Percentiles rank a stretch among this genome's conserved stretches.
These are phyloP conservation scores for Heliconius aoede DNA, from an alignment of 2,888 invertebrate species.

Conservation along the genomic window DNA sequence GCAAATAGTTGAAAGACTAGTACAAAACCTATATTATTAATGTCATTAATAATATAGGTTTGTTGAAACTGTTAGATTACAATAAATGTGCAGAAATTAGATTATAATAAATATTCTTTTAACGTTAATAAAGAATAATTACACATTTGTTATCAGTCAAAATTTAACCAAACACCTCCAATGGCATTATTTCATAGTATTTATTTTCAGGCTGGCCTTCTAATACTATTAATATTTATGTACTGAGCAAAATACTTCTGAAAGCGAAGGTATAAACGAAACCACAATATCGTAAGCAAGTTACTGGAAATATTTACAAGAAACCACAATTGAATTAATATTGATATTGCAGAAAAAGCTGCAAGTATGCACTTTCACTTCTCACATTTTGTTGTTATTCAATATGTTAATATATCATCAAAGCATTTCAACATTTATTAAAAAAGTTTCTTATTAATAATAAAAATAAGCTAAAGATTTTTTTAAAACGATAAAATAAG, in stretches of 20 bases:
- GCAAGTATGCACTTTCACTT: slow-evolving; percentile 9
- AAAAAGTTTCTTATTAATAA: not conserved
- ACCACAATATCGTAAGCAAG: not conserved
- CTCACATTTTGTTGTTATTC: not conserved
- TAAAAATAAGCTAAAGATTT: not conserved
- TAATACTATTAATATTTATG: not conserved
- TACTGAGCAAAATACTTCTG: not conserved
- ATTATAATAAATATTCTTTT: too few species aligned
- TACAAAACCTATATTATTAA: too few species aligned
- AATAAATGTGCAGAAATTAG: too few species aligned
- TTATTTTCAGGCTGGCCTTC: too few species aligned
- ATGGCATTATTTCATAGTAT: not conserved
- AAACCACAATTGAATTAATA: slow-evolving; percentile 6
- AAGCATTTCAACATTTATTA: too few species aligned
- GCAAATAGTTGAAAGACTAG: too few species aligned
- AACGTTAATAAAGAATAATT: not conserved
- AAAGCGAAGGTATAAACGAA: not conserved
- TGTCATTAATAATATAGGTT: too few species aligned
- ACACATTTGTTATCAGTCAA: not conserved
- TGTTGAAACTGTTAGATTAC: too few species aligned
- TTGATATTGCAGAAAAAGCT: slow-evolving; percentile 13
- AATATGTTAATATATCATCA: not conserved
- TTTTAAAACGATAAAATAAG: too few species aligned
- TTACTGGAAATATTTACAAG: not conserved
- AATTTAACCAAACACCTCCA: not conserved